Percentiles rank a stretch among this genome's conserved stretches.
Evolutionary conservation across 2,888 invertebrate species (phyloP).

Genomic region (Timandra comae): DNA sequence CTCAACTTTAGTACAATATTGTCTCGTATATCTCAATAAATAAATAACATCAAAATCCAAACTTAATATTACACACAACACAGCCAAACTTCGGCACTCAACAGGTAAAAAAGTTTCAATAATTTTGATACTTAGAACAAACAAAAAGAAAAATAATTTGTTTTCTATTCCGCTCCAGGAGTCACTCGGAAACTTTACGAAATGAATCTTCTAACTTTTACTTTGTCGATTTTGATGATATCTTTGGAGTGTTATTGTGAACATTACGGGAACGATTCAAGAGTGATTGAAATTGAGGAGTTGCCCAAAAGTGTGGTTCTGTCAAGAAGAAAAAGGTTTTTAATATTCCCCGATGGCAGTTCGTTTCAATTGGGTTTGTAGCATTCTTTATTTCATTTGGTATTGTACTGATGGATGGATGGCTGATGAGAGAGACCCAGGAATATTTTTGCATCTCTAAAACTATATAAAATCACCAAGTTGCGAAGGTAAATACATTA

Average conservation of each 20-base stretch:
- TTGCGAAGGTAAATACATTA: too few relatives aligned
- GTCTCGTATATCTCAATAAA: too few relatives aligned
- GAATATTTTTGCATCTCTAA: too few relatives aligned
- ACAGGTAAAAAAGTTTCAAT: slow-evolving; percentile 7
- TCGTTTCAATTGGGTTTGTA: slow-evolving; percentile 76
- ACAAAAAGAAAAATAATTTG: too few relatives aligned
- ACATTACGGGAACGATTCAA: slow-evolving; percentile 8
- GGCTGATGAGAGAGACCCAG: too few relatives aligned
- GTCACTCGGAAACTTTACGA: neutral
- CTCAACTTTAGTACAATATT: too few relatives aligned
- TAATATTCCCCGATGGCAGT: slow-evolving; percentile 78
- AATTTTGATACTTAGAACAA: too few relatives aligned
- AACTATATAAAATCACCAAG: too few relatives aligned
- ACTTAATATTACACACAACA: too few relatives aligned
- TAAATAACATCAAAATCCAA: too few relatives aligned
- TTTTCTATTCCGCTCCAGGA: slow-evolving; percentile 8
- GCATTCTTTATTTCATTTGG: neutral
- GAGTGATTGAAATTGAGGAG: slow-evolving; percentile 11
- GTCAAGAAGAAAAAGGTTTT: slow-evolving; percentile 71
- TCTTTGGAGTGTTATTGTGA: slow-evolving; percentile 10
- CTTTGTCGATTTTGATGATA: slow-evolving; percentile 6
- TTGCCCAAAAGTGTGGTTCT: slow-evolving; percentile 27
- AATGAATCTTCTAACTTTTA: neutral
- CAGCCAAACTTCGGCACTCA: slow-evolving; percentile 4
- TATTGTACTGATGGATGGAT: too few relatives aligned